Percentiles rank a stretch among this genome's conserved stretches.
phyloP scores from a whole-genome alignment of 1,140 invertebrate species.

The Leptopilina boulardi region DNA sequence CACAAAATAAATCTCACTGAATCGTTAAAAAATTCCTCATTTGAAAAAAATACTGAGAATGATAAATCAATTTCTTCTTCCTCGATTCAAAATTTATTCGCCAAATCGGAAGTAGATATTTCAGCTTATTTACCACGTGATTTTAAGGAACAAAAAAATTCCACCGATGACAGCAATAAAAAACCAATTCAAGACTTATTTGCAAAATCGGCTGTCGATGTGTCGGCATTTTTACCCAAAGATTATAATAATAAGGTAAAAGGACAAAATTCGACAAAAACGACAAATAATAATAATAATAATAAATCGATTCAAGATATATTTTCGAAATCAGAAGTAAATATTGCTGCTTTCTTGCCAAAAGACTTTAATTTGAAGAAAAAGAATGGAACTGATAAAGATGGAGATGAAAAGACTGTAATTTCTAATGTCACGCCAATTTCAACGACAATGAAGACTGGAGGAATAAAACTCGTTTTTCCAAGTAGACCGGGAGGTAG shows the following conservation, averaged over 20 bases:
- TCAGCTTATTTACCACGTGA: constrained; percentile 78
- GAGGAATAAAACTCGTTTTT: constrained; percentile 84
- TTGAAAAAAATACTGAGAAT: constrained; percentile 54
- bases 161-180: constrained; percentile 21
- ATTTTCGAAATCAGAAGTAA: constrained; percentile 75
- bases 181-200: constrained; percentile 58
- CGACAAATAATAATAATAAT: not conserved
- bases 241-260: constrained; percentile 69
- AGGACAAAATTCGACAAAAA: constrained; percentile 57
- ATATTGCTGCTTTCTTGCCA: constrained; percentile 80
- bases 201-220: constrained; percentile 76
- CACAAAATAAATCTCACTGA: constrained; percentile 78
- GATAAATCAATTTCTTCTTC: constrained; percentile 35
- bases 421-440: constrained; percentile 57
- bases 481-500: constrained; percentile 86
- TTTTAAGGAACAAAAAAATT: constrained; percentile 68
- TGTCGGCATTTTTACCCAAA: constrained; percentile 79
- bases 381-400: constrained; percentile 43
- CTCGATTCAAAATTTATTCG: constrained; percentile 67
- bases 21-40: constrained; percentile 56
- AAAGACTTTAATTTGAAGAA: constrained; percentile 76
- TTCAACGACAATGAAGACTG: constrained; percentile 66
- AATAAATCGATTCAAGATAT: constrained; percentile 66
- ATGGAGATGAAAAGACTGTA: constrained; percentile 49
- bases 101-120: constrained; percentile 77